Evolutionary conservation across 2,113 vertebrate species (phyloP), one percentile per base, ranked within the genome.

Genomic region (Leptocoma aspasia): DNA sequence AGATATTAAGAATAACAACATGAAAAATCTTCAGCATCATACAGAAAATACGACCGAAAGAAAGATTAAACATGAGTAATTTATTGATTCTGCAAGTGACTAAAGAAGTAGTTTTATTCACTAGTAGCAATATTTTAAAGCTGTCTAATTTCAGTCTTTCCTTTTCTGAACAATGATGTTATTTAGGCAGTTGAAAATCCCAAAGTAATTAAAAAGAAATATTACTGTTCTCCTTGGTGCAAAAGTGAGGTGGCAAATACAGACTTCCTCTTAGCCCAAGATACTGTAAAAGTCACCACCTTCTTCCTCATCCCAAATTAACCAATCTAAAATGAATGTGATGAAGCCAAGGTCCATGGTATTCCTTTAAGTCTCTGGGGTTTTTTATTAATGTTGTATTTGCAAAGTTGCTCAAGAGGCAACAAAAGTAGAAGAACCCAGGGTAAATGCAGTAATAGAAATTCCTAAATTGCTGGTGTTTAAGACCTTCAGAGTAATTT

Each of bases 171-270:
- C 97, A 86, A 14, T 96, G 84, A 97, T 98, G 4, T 89, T 41
- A 63, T 98, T 97, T 97, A 98, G 97, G 47, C 97, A 44, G 78
- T 86, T 97, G 86, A 98, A 98, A 71, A 98, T 96, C 73, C 97
- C 96, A 15, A 97, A 78, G 61, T 98, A 98, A 50, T 96, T 83
- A 2, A 96, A 97, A 86, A 98, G n/a, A 17, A 98, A 11, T 31
- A 97, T 45, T 21, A 86, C 81, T 44, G 92, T 96, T 97, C 98
- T 98, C 86, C 73, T 92, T 35, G 97, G 96, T 49, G 98, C 78
- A 65, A 98, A 69, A 82, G 96, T 98, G 95, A 57, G 23, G 57
- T 94, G 42, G 75, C 37, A 92, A 89, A 91, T 66, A 57, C 10
- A 65, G 37, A 53, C 41, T 83, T 86, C 45, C 23, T 78, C 8